phyloP scores from a whole-genome alignment of 2,113 vertebrate species.

The Lutjanus erythropterus region DNA sequence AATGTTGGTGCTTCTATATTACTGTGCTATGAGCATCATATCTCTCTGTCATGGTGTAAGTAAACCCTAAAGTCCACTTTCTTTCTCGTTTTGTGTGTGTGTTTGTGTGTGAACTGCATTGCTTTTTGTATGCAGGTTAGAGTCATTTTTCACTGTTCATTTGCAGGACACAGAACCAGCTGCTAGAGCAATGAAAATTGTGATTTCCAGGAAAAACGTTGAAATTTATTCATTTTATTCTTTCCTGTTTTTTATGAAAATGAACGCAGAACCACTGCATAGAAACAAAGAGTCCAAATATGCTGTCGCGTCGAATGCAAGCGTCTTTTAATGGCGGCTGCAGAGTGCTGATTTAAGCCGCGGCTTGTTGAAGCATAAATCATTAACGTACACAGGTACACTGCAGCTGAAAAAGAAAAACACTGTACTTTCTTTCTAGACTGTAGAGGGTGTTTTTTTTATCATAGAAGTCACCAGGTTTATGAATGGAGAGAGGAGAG shows the following conservation, averaged over 20 bases:
- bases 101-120: background rate
- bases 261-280: conserved; percentile 10
- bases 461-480: conserved; percentile 16
- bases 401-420: conserved; percentile 36
- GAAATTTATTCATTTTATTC: background rate
- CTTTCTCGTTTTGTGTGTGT: background rate
- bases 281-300: conserved; percentile 22
- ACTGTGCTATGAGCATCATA: background rate
- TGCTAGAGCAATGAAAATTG: background rate
- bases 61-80: background rate
- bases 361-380: conserved; percentile 46
- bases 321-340: conserved; percentile 21
- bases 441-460: conserved; percentile 1
- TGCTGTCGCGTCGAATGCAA: conserved; percentile 27
- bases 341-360: conserved; percentile 31
- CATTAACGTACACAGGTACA: conserved; percentile 36
- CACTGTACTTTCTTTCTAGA: conserved; percentile 2
- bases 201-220: conserved; percentile 14
- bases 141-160: conserved; percentile 9
- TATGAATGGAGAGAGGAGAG: conserved; percentile 25
- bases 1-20: background rate
- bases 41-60: background rate
- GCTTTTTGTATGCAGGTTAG: background rate
- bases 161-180: conserved; percentile 2
- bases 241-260: background rate